Evolutionary conservation across 2,113 vertebrate genomes (phyloP).

Genomic region (Dicentrarchus labrax): DNA sequence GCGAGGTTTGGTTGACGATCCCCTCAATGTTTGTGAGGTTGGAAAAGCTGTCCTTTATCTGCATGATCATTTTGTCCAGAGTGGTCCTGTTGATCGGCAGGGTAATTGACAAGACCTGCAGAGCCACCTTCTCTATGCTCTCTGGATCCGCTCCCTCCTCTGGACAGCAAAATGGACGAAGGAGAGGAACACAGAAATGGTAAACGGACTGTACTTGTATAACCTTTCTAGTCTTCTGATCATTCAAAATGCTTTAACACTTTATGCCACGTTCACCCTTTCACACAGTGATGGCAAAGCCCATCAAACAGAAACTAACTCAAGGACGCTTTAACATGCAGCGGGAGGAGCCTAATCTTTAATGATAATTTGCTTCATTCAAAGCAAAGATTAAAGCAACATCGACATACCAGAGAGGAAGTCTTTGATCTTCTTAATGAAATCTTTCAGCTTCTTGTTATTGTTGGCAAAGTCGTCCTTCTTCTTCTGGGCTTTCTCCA

Average conservation of each 20-base stretch:
- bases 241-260: background rate
- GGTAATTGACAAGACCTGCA: conserved; percentile 86
- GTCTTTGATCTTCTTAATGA: conserved; percentile 87
- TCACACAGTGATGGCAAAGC: too few species aligned
- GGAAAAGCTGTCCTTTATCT: conserved; percentile 84
- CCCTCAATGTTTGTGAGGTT: conserved; percentile 82
- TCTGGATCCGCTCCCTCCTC: conserved; percentile 90
- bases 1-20: conserved; percentile 82
- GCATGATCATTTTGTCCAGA: conserved; percentile 77
- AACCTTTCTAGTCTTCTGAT: too few species aligned
- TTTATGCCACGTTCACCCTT: too few species aligned
- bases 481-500: conserved; percentile 82
- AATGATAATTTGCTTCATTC: background rate
- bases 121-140: conserved; percentile 90
- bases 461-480: conserved; percentile 83
- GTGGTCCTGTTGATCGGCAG: conserved; percentile 82
- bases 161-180: conserved; percentile 51
- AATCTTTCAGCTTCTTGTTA: conserved; percentile 85
- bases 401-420: conserved; percentile 87
- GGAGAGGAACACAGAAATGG: background rate
- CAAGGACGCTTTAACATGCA: too few species aligned
- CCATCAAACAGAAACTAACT: too few species aligned
- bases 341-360: background rate
- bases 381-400: background rate
- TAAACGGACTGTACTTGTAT: too few species aligned